Base-by-base conservation (phyloP, 2,797 vertebrate genomes). In the Smutsia temminckii region DNA sequence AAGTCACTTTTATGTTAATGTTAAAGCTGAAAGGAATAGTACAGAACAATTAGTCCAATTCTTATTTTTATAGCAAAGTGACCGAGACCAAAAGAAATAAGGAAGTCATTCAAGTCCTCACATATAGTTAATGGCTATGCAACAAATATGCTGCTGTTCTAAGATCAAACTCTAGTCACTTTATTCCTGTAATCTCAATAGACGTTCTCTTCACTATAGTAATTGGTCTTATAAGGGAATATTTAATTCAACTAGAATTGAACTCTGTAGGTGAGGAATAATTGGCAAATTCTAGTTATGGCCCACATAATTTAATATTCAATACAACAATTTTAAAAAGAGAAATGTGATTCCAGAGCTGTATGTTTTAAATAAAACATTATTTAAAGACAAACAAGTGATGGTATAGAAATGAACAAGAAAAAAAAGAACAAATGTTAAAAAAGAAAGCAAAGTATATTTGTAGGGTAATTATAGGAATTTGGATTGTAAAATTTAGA, bases 31-130 rank as follows among this genome's bases (percentile, higher is more conserved):
- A 83, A 32, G 20, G 23, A 89, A 79, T 69, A 83, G 27, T 46
- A 53, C 25, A 75, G 61, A 91, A 80, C 16, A n/a, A 66, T 81
- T 18, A 89, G n/a, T 27, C 74, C 32, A 79, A 68, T 17, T 29
- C 13, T 68, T 37, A 57, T 74, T 63, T 93, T 55, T 84, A 75
- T n/a, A 66, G 83, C 57, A 40, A 94, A 90, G 29, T 17, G 88
- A 87, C 40, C 78, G 37, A 92, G 18, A 42, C n/a, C n/a, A 80
- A 80, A 92, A 61, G 61, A 89, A 91, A 95, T 51, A 83, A 85
- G 6, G 11, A 95, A 91, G 1, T 29, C 68, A 66, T 61, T 74
- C 23, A 64, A 59, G 3, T 16, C 17, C 64, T 66, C 40, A 64
- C 27, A 83, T 69, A 72, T 37, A 93, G 32, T 55, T 91, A 79